These are phyloP conservation scores for Amazona vittata DNA, from an alignment of 2,113 vertebrate genomes.

Conservation along the genomic window DNA sequence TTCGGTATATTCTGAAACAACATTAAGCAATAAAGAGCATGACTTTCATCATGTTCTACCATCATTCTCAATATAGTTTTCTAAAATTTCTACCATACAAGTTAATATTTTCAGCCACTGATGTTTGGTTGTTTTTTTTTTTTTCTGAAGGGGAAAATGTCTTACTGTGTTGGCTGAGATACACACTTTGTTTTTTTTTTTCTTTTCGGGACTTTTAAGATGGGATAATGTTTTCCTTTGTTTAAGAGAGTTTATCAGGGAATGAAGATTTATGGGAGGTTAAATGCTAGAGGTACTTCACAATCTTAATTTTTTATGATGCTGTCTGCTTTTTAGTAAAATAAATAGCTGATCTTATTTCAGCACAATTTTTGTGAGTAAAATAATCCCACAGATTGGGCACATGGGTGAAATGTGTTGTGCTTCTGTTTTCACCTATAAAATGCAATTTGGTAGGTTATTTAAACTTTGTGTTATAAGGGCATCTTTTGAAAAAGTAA, in stretches of 20 bases:
- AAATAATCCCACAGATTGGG: not conserved
- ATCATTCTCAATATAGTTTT: not conserved
- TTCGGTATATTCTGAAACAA: not conserved
- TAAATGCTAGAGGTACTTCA: not conserved
- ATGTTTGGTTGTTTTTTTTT: not conserved
- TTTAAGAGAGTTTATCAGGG: not conserved
- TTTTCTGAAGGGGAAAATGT: not conserved
- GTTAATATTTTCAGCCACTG: not conserved
- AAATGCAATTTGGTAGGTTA: not conserved
- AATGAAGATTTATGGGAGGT: not conserved
- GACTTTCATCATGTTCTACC: not conserved
- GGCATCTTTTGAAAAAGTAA: not conserved
- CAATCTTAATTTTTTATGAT: not conserved
- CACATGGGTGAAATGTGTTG: not conserved
- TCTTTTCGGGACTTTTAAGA: not conserved
- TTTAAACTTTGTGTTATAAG: not conserved
- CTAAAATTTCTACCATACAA: not conserved
- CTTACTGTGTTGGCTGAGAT: not conserved
- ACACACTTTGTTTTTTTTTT: not conserved
- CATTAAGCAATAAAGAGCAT: not conserved
- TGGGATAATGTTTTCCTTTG: not conserved
- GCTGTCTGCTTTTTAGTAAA: not conserved
- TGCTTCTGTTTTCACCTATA: not conserved
- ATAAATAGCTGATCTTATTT: not conserved
- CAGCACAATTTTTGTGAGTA: not conserved